Conservation (phyloP, 1,140 invertebrate genomes). For the Ostrea edulis region DNA sequence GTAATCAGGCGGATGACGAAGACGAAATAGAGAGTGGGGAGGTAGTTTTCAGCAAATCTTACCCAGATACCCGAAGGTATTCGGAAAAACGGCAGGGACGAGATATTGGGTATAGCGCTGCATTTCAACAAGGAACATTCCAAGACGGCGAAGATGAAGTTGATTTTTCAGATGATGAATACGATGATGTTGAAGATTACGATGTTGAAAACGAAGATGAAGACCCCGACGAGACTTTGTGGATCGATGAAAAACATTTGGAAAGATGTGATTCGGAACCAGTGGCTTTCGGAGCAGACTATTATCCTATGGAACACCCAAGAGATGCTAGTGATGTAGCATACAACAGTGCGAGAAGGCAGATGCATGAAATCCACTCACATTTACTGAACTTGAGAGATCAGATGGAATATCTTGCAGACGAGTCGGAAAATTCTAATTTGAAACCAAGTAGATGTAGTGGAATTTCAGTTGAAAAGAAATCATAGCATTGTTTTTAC, state of each 20-base stretch:
- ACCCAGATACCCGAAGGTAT: conserved; percentile 1
- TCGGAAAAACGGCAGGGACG: conserved; percentile 20
- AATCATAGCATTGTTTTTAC: not conserved
- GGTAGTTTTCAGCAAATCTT: conserved; percentile 18
- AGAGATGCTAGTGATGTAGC: conserved; percentile 28
- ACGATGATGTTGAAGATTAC: conserved; percentile 37
- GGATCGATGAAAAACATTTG: not conserved
- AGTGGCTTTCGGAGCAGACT: not conserved
- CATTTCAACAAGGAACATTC: not conserved
- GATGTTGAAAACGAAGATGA: not conserved
- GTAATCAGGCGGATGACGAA: conserved; percentile 26
- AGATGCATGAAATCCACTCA: conserved; percentile 38
- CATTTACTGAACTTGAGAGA: conserved; percentile 40
- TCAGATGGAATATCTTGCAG: conserved; percentile 34
- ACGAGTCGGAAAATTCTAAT: conserved; percentile 20
- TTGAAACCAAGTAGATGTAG: conserved; percentile 34
- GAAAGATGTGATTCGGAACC: conserved; percentile 18
- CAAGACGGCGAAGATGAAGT: not conserved
- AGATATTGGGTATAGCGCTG: not conserved
- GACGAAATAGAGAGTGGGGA: conserved; percentile 29
- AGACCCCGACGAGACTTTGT: not conserved
- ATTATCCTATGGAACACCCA: conserved; percentile 24
- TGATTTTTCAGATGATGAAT: not conserved
- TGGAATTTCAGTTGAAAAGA: not conserved
- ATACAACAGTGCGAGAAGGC: conserved; percentile 32